phyloP scores from a whole-genome alignment of 2,113 vertebrate genomes.

The Carassius auratus region DNA sequence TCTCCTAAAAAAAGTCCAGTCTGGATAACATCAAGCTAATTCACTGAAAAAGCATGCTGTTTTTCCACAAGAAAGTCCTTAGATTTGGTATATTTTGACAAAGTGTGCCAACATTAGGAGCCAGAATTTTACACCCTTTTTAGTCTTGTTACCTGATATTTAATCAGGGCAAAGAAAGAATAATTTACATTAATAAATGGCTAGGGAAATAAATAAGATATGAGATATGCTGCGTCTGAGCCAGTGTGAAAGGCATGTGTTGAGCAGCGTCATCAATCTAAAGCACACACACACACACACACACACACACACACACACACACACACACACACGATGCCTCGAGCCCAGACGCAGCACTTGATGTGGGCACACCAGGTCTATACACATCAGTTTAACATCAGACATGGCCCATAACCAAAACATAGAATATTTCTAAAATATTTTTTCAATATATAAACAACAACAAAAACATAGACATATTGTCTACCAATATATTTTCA shows the following conservation, averaged over 20 bases:
- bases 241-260: conserved; percentile 21
- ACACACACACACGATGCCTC: background rate
- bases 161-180: conserved; percentile 39
- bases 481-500: too few species aligned
- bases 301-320: too few species aligned
- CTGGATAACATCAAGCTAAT: conserved; percentile 47
- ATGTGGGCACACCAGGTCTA: background rate
- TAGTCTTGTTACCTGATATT: conserved; percentile 25
- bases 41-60: conserved; percentile 19
- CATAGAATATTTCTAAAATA: too few species aligned
- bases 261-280: conserved; percentile 20
- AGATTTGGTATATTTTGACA: conserved; percentile 27
- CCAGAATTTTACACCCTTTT: conserved; percentile 24
- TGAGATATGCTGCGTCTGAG: conserved; percentile 10
- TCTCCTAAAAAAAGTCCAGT: conserved; percentile 24
- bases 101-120: conserved; percentile 16
- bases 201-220: conserved; percentile 25
- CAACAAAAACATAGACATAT: too few species aligned
- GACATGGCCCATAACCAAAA: too few species aligned
- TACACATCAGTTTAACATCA: background rate
- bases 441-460: too few species aligned
- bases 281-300: background rate
- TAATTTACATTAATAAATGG: conserved; percentile 45
- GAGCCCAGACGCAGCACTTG: background rate
- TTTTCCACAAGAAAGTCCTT: conserved; percentile 34